A percentile compares a stretch with the other conserved stretches of the same genome.
phyloP scores from a whole-genome alignment of 2,797 vertebrate genomes.

The Parambassis ranga region DNA sequence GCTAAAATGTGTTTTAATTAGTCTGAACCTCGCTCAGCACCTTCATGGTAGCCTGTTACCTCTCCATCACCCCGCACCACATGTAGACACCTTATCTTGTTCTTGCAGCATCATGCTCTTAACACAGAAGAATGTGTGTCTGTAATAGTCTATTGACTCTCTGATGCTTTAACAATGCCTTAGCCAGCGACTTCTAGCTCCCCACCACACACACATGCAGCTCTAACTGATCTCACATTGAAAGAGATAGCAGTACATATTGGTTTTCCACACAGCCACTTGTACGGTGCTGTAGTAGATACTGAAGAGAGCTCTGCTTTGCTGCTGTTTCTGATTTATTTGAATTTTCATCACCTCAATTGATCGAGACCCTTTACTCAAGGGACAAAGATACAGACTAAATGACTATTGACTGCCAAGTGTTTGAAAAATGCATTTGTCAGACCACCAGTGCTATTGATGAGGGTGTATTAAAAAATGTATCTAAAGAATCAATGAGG shows the following conservation, averaged over 20 bases:
- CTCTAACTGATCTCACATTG: conserved; percentile 53
- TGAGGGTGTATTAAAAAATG: conserved; percentile 77
- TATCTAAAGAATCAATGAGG: conserved; percentile 66
- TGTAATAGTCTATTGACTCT: conserved; percentile 44
- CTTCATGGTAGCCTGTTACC: conserved; percentile 8
- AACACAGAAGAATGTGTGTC: conserved; percentile 26
- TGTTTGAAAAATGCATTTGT: conserved; percentile 81
- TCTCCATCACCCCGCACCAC: conserved; percentile 4
- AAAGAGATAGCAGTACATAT: conserved; percentile 53
- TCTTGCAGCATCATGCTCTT: conserved; percentile 20
- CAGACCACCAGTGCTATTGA: conserved; percentile 75
- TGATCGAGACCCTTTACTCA: conserved; percentile 74
- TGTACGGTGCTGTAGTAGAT: conserved; percentile 42
- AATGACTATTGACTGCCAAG: conserved; percentile 79
- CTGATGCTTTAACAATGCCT: conserved; percentile 19
- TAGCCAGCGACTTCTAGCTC: conserved; percentile 11
- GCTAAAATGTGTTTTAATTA: not conserved
- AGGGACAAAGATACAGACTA: conserved; percentile 75
- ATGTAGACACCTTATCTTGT: conserved; percentile 20
- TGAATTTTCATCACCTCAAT: conserved; percentile 76
- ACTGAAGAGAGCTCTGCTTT: conserved; percentile 41
- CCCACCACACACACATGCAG: conserved; percentile 11
- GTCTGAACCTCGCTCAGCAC: not conserved
- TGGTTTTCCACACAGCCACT: conserved; percentile 54
- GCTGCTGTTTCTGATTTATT: conserved; percentile 66